Evolutionary conservation across 1,140 invertebrate species (phyloP), one percentile per base, ranked within the genome.

Genomic region (Drosophila tani): DNA sequence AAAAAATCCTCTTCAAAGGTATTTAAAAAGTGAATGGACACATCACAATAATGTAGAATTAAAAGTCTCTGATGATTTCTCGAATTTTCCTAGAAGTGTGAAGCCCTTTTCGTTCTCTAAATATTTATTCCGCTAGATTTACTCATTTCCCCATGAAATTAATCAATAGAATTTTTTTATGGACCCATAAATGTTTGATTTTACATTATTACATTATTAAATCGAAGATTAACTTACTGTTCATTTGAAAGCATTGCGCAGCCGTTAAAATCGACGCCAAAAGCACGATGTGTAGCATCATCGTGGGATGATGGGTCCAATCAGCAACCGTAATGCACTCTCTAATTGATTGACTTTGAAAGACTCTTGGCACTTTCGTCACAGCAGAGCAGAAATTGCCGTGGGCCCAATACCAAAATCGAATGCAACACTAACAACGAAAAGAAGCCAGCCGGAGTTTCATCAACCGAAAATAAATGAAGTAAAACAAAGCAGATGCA

Each of bases 281-380:
- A n/a, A 57, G 32, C 24, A 76, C 46, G 46, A 88, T 47, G 32
- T 68, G 56, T 45, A 69, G 62, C 58, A 56, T 51, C 78, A 85
- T 84, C 43, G 24, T 85, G 45, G 41, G 43, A 19, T 35, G 17
- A 32, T 62, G 56, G 55, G 69, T 67, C 45, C 59, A 71, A 73
- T 73, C 40, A 46, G 32, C 51, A 21, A 38, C 64, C 24, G 67
- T 73, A 79, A 46, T 73, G 68, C 49, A 78, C 75, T 53, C 55
- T 50, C 74, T 68, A 77, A 76, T 76, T 75, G 51, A 75, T 55
- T 65, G 38, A 56, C 43, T 60, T 67, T 43, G 46, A 75, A 55
- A 66, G 60, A 58, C 70, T 79, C 45, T 84, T 80, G 69, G 67
- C 63, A 75, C 83, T 87, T 87, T 87, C 83, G 76, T 80, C 84